Evolutionary conservation across 2,113 vertebrate genomes (phyloP), one percentile per base, ranked within the genome.

Genomic region (Rostratula benghalensis): DNA sequence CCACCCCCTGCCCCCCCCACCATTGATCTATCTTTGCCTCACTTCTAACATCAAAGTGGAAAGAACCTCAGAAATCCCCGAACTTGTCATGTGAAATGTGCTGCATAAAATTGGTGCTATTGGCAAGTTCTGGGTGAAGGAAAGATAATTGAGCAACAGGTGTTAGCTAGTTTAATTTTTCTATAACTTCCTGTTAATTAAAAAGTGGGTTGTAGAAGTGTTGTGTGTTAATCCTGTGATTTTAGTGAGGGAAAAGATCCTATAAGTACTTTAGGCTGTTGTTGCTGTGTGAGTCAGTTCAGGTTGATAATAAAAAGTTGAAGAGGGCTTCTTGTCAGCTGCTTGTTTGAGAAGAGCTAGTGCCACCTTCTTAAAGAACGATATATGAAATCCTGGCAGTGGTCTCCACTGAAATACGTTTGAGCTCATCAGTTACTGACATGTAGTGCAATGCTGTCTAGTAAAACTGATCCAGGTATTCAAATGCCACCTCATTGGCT

Each of bases 41-140:
- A 57, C 33, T 93, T 94, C 21, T 89, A 90, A 93, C 50, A 83
- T 87, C 17, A 54, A 96, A 85, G 50, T 88, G 53, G 70, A 76
- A 89, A 77, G 51, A 93, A 39, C 35, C 64, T 73, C 61, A 51
- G 68, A 95, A 95, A 70, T 91, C 67, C 81, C 70, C 80, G 41
- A 84, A 86, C 41, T 68, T 89, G 56, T 53, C 30, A 5, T n/a
- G 20, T 93, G 85, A 93, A 83, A 64, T 65, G 22, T 31, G 31
- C 54, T 90, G 54, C 23, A 39, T 86, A 22, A 85, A 93, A 71
- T 28, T 73, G 24, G 43, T 84, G 43, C 35, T 93, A 9, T 64
- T 78, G 68, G 71, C 39, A 88, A 89, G 73, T 64, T 54, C 24
- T 76, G 37, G 10, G 50, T 87, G 46, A 92, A 60, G 63, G 48